Percentiles rank a stretch among this genome's conserved stretches.
Conservation (phyloP, 2,888 invertebrate species). For the Graphium colonna region DNA sequence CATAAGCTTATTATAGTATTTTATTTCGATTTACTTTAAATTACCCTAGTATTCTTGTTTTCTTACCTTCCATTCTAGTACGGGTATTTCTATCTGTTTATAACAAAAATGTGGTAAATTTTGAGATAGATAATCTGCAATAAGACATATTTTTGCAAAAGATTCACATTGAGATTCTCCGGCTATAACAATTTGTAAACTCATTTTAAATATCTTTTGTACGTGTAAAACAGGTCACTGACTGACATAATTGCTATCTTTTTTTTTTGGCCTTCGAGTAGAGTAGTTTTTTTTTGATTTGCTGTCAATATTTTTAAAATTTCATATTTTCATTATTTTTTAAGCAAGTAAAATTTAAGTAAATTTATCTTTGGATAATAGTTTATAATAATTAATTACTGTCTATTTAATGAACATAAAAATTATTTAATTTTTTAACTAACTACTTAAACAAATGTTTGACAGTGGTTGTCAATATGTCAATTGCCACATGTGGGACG, state of each 20-base stretch:
- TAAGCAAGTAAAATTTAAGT: not conserved
- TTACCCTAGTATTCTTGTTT: not conserved
- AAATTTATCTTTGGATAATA: too few relatives aligned
- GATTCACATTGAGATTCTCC: constrained; percentile 74
- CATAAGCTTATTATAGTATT: constrained; percentile 19
- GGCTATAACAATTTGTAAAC: constrained; percentile 75
- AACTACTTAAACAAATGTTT: too few relatives aligned
- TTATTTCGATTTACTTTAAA: not conserved
- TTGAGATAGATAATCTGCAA: constrained; percentile 75
- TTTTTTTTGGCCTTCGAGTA: not conserved
- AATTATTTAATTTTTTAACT: too few relatives aligned
- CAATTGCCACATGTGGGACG: not conserved
- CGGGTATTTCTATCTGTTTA: constrained; percentile 64
- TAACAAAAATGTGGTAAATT: constrained; percentile 78
- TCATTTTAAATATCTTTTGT: constrained; percentile 43
- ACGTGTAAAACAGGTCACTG: not conserved
- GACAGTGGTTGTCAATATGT: too few relatives aligned
- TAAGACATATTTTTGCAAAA: constrained; percentile 74
- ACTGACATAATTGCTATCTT: not conserved
- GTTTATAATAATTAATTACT: too few relatives aligned
- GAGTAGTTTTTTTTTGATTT: too few relatives aligned
- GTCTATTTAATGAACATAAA: too few relatives aligned
- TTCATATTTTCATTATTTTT: not conserved
- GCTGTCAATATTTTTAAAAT: too few relatives aligned
- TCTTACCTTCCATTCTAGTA: constrained; percentile 74